Base-by-base conservation (phyloP, 2,113 vertebrate genomes). In the Pelodiscus sinensis region DNA sequence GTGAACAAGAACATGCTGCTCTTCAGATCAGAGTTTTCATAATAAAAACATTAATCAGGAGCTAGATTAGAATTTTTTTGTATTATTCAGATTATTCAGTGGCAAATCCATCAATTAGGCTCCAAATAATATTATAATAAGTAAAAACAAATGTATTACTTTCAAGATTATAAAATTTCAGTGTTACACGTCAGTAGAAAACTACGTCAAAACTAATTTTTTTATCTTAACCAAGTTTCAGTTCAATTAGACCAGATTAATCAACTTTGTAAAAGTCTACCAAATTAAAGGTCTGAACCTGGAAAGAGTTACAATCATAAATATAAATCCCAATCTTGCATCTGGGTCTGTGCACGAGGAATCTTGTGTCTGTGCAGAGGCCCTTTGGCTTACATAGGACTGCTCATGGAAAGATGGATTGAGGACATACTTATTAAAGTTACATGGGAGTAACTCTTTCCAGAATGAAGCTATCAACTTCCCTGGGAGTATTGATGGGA, bases 401-500 rank as follows among this genome's bases (percentile, higher is more conserved):
- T 71, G 62, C 21, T 11, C 25, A 60, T 60, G 58, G 58, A 29
- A 60, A 60, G 58, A 60, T 60, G 18, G 65, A 71, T 71, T 71
- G 65, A n/a, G n/a, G n/a, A 35, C 4, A n/a, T 35, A 71, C 16
- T 71, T 35, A 71, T 77, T 77, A 77, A 38, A 44, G 35, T 27
- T 38, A 77, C 13, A 50, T 25, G 44, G 35, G 22, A 44, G 12
- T 77, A 77, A 50, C 73, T 44, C 22, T 91, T 86, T 94, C 35
- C 27, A 88, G 55, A 92, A 90, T 85, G 31, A 92, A 94, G 22
- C 38, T 77, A 44, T 50, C 92, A 21, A 19, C 52, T 77, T 91
- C 62, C 29, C 9, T 91, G 94, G 89, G 89, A 94, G 15, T 6
- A 94, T 0, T 86, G 55, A 86, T 81, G 91, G 90, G 73, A 81